Conservation (phyloP, 2,888 invertebrate species). For the Eudasyphora cyanicolor region DNA sequence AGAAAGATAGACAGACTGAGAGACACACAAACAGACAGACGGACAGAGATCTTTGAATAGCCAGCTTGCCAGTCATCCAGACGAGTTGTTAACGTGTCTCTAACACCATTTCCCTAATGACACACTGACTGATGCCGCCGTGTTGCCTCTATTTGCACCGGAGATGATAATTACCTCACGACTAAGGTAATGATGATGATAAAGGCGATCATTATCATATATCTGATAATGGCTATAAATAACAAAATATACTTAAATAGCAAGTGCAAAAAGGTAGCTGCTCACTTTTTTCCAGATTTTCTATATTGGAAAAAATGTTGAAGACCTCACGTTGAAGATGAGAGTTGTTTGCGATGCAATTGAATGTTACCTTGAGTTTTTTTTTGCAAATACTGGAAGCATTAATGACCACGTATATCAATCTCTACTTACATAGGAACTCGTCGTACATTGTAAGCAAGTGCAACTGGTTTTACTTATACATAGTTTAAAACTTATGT, state of each 20-base stretch:
- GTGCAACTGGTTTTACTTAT: conserved; percentile 11
- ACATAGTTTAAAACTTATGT: too few relatives aligned
- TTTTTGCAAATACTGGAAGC: not conserved
- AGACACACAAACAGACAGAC: not conserved
- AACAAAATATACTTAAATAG: not conserved
- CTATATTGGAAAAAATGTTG: not conserved
- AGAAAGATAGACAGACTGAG: too few relatives aligned
- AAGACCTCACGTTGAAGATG: not conserved
- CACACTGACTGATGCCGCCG: not conserved
- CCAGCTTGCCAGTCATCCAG: not conserved
- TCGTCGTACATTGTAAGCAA: too few relatives aligned
- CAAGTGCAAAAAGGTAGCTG: not conserved
- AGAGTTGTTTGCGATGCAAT: conserved; percentile 9
- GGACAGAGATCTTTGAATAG: too few relatives aligned
- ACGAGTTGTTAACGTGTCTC: conserved; percentile 2
- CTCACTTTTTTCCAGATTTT: not conserved
- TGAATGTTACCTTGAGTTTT: conserved; percentile 15
- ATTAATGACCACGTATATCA: not conserved
- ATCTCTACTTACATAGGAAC: not conserved
- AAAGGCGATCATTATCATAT: too few relatives aligned
- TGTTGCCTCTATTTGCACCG: not conserved
- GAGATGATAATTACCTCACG: not conserved
- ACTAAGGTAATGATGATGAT: not conserved
- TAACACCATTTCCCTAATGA: not conserved
- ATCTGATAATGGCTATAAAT: not conserved